Conservation (phyloP, 37 sponge, comb jelly and placozoan genomes). For the Ephydatia muelleri region DNA sequence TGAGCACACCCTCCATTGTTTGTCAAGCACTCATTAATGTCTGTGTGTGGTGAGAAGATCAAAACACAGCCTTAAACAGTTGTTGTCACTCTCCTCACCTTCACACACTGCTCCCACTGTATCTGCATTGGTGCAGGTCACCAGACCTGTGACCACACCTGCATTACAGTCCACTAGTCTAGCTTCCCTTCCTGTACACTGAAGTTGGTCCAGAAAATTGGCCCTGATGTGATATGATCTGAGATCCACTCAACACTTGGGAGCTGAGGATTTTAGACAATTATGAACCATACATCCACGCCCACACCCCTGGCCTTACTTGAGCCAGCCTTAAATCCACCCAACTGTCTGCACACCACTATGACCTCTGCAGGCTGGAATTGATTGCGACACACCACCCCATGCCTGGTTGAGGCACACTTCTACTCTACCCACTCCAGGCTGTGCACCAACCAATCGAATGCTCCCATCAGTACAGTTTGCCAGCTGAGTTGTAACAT, state of each 20-base stretch:
- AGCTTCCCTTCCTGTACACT: constrained; percentile 9
- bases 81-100: too few relatives aligned
- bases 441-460: constrained; percentile 3
- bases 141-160: not conserved
- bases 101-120: not conserved
- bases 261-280: not conserved
- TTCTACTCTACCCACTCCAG: constrained; percentile 15
- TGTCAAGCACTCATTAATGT: constrained; percentile 43
- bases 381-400: not conserved
- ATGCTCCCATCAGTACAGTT: not conserved
- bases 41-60: too few relatives aligned
- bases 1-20: constrained; percentile 60
- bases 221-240: not conserved
- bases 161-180: constrained; percentile 11
- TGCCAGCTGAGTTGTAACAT: not conserved
- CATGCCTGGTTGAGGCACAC: not conserved
- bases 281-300: too few relatives aligned
- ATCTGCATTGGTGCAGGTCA: not conserved
- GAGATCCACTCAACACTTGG: not conserved
- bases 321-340: not conserved
- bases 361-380: not conserved
- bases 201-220: constrained; percentile 23
- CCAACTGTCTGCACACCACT: not conserved
- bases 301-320: not conserved
- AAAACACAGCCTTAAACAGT: too few relatives aligned